Base-by-base conservation (phyloP, 2,888 invertebrate species). In the Gastrophysa polygoni region DNA sequence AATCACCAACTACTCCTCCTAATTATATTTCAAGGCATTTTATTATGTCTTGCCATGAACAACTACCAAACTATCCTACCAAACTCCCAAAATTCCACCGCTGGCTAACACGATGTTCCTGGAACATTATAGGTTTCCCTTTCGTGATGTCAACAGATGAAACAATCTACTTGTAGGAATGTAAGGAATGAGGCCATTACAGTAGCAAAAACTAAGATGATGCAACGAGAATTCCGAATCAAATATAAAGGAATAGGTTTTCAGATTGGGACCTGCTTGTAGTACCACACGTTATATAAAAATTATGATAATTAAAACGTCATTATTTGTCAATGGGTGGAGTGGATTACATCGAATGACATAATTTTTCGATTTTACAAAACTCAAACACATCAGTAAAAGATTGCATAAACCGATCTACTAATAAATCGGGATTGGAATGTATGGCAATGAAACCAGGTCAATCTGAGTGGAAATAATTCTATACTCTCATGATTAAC, bases 401-500 rank as follows among this genome's bases (percentile, higher is more conserved):
- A 38, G 14, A 6, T 38, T 38, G 14, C 38, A 38, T 38, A 38
- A 38, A 38, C 14, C 14, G n/a, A 38, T n/a, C 38, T 4, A n/a
- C 38, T 10, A n/a, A 38, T 5, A 10, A 8, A 32, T 32, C 14
- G 14, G n/a, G 34, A 38, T 14, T 52, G 5, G 38, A 38, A 52
- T 18, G 16, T 46, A 8, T 46, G 20, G 38, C n/a, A 46, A 46
- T 21, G 38, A 52, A 34, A 52, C 38, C 38, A 21, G 52, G 38
- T 3, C 6, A 16, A 18, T n/a, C 17, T n/a, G 20, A 38, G 20
- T 38, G 16, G 5, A 2, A 20, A 38, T 11, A 34, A 38, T 2
- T 38, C 14, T 38, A 38, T n/a, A 38, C 38, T 52, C 52, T 20
- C 52, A 52, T 52, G 52, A 52, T 52, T 52, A 52, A 38, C 52